These are phyloP conservation scores for Cairina moschata DNA, from an alignment of 2,113 vertebrate species.

Conservation along the genomic window DNA sequence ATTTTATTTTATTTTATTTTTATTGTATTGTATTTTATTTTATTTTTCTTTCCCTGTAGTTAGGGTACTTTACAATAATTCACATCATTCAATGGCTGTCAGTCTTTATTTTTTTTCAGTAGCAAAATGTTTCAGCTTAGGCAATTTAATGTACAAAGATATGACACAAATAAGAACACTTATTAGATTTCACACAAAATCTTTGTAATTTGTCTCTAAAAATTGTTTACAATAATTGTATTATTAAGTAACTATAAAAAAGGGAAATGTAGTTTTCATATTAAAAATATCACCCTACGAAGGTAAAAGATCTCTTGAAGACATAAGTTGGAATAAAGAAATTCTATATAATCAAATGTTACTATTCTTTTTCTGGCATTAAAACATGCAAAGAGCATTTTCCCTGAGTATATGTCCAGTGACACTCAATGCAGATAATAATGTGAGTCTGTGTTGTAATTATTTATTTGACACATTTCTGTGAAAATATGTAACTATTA, in stretches of 20 bases:
- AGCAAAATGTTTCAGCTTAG: neutral
- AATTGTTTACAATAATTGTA: neutral
- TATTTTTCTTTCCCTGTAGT: neutral
- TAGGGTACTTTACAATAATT: neutral
- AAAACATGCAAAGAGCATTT: neutral
- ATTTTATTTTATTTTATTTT: too few relatives aligned
- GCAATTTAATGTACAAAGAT: neutral
- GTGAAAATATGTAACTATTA: neutral
- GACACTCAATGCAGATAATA: neutral
- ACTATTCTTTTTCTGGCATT: neutral
- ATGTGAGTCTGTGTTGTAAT: neutral
- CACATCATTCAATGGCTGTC: neutral
- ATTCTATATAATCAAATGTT: neutral
- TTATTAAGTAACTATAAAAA: neutral
- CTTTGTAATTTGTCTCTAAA: neutral
- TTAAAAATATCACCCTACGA: neutral
- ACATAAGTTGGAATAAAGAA: neutral
- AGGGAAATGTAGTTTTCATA: neutral
- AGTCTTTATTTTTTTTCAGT: neutral
- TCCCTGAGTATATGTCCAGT: neutral
- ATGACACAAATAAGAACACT: neutral
- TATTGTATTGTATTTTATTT: neutral
- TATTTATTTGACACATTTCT: neutral
- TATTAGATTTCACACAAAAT: neutral
- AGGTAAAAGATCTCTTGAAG: neutral